Evolutionary conservation across 2,888 invertebrate species (phyloP), one percentile per base, ranked within the genome.

Genomic region (Aphidoletes aphidimyza): DNA sequence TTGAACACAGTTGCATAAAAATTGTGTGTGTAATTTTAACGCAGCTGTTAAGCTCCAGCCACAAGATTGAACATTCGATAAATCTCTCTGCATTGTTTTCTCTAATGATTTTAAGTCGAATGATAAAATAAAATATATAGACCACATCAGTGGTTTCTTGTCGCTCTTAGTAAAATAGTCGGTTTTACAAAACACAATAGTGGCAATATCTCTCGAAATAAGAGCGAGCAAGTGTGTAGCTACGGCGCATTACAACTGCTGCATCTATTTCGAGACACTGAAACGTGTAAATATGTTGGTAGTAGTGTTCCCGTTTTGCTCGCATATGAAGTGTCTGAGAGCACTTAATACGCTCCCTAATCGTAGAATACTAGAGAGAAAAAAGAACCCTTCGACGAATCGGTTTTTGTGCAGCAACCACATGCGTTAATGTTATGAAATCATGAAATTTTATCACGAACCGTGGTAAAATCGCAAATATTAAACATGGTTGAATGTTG

Each of bases 71-170:
- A 81, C n/a, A n/a, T 81, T 36, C 37, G 22, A 81, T 81, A 81
- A 81, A 81, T 81, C 81, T 81, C 37, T 37, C 26, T 8, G 81
- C 81, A 81, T 37, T 37, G 36, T 69, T 69, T 34, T 37, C 54
- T 54, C 81, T 81, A 81, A 81, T 81, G 81, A 81, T 81, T 81
- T 81, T 37, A 81, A 81, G 81, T 81, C 81, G 81, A 81, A 81
- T 81, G 81, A 81, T 81, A 37, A 69, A 69, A 69, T n/a, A n/a
- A n/a, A n/a, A n/a, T n/a, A n/a, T 69, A 69, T 69, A 30, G 8
- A 69, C 69, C 69, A 14, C 30, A 69, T 69, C 69, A 30, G 69
- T 17, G 30, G 14, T 17, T 34, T 9, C 30, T 0, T 54, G 26
- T 30, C 42, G 42, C 42, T 42, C 42, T 42, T 14, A 6, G 14